Evolutionary conservation across 2,113 vertebrate genomes (phyloP), one percentile per base, ranked within the genome.

Genomic region (Brachirus orientalis): DNA sequence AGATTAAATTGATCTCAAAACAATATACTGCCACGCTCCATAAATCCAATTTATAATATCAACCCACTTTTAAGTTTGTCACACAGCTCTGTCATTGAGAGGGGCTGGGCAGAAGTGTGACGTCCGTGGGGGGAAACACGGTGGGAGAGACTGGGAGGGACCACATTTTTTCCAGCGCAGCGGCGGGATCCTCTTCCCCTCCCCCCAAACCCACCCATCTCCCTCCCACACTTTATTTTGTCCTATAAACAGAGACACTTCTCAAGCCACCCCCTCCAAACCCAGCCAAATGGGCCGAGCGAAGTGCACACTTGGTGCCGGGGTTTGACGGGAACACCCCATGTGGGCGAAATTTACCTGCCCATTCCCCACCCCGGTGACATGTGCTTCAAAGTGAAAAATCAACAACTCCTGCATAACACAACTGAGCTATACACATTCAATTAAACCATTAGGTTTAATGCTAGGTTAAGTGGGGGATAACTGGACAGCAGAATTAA

Each of bases 251-350:
- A 86, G 69, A 82, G 86, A 76, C 89, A 86, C 62, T 86, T 79
- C 57, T 48, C 70, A 79, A 71, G 91, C 86, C 91, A 90, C 91
- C 93, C 90, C 90, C 91, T 89, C 89, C 44, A 36, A 62, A 76
- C 84, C 71, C 80, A 86, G 90, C 91, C 89, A 91, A 92, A 92
- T 93, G 92, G 92, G 92, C 90, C 77, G 92, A 89, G 73, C 92
- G 56, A 88, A 77, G 67, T 52, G 69, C 71, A 48, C 81, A 44
- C 9, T 46, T 60, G 85, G 86, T 68, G 84, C 79, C 57, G 82
- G 87, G 82, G 86, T 85, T 79, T 85, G 85, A 87, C 82, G 88
- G 90, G 72, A 92, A 92, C 91, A 91, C 91, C 92, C 92, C 84
- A 86, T 88, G 84, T 91, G 89, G 89, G 88, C 86, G 88, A 88